phyloP scores from a whole-genome alignment of 2,888 invertebrate genomes.

The Plebejus anna region DNA sequence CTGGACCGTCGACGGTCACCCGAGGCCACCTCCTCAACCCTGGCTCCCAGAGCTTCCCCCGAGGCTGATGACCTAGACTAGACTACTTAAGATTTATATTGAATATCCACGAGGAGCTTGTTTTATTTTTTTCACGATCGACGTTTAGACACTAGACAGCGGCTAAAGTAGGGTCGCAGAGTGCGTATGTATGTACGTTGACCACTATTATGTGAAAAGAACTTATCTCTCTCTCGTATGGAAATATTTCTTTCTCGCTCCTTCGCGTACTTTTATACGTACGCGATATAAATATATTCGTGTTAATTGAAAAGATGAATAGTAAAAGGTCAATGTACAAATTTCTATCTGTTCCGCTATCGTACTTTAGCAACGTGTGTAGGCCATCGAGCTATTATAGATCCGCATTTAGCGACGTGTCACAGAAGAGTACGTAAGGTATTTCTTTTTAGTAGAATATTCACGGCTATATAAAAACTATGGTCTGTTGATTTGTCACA shows the following conservation, averaged over 20 bases:
- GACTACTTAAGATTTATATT: conserved; percentile 34
- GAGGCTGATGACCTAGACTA: conserved; percentile 67
- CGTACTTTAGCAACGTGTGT: neutral
- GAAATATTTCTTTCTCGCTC: neutral
- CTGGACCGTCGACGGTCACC: conserved; percentile 65
- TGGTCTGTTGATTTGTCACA: neutral
- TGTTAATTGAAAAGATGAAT: neutral
- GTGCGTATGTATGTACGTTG: neutral
- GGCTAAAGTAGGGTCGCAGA: neutral
- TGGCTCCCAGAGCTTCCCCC: conserved; percentile 56
- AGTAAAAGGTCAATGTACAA: neutral
- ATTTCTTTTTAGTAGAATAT: neutral
- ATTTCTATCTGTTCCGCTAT: neutral
- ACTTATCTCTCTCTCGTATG: neutral
- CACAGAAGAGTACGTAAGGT: neutral
- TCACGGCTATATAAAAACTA: neutral
- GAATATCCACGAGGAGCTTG: conserved; percentile 33
- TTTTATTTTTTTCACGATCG: conserved; percentile 31
- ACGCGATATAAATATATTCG: neutral
- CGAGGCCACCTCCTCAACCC: conserved; percentile 33
- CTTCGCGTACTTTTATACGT: neutral
- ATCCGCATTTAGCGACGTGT: neutral
- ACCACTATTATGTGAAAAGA: neutral
- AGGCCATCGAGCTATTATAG: neutral
- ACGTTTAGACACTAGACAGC: conserved; percentile 8